Percentiles rank a stretch among this genome's conserved stretches.
phyloP scores from a whole-genome alignment of 2,888 invertebrate genomes.

The Caenorhabditis auriculariae region DNA sequence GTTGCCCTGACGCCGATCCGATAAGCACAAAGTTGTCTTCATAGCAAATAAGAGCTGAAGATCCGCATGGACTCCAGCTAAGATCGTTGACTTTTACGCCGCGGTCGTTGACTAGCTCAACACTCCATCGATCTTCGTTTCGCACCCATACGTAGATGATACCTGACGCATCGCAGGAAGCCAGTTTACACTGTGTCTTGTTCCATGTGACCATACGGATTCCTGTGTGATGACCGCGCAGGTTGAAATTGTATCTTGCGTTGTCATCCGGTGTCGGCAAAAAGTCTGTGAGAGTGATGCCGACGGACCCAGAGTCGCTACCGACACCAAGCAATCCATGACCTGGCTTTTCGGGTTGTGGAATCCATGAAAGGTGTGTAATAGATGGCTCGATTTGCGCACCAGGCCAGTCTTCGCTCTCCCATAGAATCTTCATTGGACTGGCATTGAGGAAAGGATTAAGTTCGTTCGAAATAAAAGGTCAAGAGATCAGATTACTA shows the following conservation, averaged over 20 bases:
- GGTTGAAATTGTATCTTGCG: conserved; percentile 78
- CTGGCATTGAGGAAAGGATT: background rate
- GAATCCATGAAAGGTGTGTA: conserved; percentile 35
- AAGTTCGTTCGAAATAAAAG: background rate
- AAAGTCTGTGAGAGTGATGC: conserved; percentile 57
- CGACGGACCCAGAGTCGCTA: conserved; percentile 57
- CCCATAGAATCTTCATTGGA: conserved; percentile 56
- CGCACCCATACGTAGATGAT: conserved; percentile 99
- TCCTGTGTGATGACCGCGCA: conserved; percentile 80
- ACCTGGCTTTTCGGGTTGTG: conserved; percentile 26
- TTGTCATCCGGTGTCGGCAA: conserved; percentile 29
- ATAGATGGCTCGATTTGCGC: conserved; percentile 48
- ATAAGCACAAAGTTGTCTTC: conserved; percentile 97
- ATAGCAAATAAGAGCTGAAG: conserved; percentile 97
- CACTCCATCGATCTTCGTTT: conserved; percentile 97
- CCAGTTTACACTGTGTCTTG: conserved; percentile 93
- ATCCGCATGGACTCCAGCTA: conserved; percentile 96
- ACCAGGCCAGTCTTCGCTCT: conserved; percentile 59
- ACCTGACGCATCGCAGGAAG: conserved; percentile 87
- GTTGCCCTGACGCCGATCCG: conserved; percentile 66
- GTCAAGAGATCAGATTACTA: background rate
- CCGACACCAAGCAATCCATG: conserved; percentile 51
- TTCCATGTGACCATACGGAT: conserved; percentile 83
- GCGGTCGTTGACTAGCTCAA: conserved; percentile 96
- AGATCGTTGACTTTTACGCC: conserved; percentile 96